Percentiles rank a stretch among this genome's conserved stretches.
These are phyloP conservation scores for Parazoanthus swiftii DNA, from an alignment of 92 coral and sea anemone genomes.

Conservation along the genomic window DNA sequence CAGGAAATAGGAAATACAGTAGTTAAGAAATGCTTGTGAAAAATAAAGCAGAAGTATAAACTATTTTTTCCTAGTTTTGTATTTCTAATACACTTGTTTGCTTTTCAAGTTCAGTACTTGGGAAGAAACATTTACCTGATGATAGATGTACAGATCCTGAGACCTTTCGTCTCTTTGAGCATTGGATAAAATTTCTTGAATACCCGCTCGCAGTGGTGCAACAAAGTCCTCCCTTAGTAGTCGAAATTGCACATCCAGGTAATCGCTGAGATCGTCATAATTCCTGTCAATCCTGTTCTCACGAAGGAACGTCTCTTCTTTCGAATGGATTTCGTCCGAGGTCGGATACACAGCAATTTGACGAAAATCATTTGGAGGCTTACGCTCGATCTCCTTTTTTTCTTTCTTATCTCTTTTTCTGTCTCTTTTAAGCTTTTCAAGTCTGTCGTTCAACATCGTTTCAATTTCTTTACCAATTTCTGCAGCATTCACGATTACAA, in stretches of 20 bases:
- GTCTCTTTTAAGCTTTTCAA: constrained; percentile 53
- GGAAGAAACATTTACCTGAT: constrained; percentile 39
- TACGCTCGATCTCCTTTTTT: constrained; percentile 52
- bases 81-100: too few species aligned
- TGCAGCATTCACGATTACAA: constrained; percentile 36
- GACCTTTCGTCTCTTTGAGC: constrained; percentile 62
- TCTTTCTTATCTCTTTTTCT: constrained; percentile 46
- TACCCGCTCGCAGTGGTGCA: constrained; percentile 86
- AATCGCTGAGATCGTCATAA: constrained; percentile 69
- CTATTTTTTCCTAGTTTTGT: too few species aligned
- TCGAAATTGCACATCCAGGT: constrained; percentile 91
- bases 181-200: constrained; percentile 62
- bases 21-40: too few species aligned
- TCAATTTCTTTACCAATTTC: constrained; percentile 51
- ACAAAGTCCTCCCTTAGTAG: constrained; percentile 85
- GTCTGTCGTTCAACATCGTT: constrained; percentile 49
- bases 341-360: constrained; percentile 69
- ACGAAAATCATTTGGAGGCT: constrained; percentile 84
- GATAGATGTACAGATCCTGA: constrained; percentile 76
- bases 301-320: constrained; percentile 66
- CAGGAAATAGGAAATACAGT: too few species aligned
- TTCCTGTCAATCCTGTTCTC: constrained; percentile 59
- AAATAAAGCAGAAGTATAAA: too few species aligned
- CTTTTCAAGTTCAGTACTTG: not conserved
- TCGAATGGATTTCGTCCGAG: constrained; percentile 60